These are phyloP conservation scores for Zygothrica quintamaculata DNA, from an alignment of 2,888 invertebrate species.

Conservation along the genomic window DNA sequence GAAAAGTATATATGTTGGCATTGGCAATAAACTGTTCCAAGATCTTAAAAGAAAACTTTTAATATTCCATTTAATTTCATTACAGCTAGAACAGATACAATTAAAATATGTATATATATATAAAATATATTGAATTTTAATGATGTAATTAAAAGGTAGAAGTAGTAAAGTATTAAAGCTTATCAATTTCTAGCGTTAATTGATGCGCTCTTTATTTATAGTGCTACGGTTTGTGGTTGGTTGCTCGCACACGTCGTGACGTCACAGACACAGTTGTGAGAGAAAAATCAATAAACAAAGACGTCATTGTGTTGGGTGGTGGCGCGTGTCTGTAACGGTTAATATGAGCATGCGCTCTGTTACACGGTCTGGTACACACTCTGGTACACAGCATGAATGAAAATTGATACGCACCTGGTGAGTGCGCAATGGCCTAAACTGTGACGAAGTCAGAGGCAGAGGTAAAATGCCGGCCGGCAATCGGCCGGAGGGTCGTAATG, in stretches of 20 bases:
- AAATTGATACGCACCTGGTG: conserved; percentile 30
- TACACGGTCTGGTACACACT: no score
- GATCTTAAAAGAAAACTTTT: no score
- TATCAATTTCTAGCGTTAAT: conserved; percentile 61
- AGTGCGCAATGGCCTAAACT: conserved; percentile 14
- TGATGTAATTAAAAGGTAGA: neutral
- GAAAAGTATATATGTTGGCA: no score
- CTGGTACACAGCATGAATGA: conserved; percentile 47
- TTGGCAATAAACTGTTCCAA: no score
- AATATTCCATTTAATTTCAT: no score
- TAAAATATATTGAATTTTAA: neutral
- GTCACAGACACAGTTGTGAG: conserved; percentile 32
- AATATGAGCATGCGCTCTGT: conserved; percentile 41
- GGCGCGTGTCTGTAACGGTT: conserved; percentile 38
- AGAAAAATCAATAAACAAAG: conserved; percentile 68
- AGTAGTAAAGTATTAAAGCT: conserved; percentile 24
- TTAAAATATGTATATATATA: neutral
- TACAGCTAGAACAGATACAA: no score
- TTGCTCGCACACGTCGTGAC: conserved; percentile 50
- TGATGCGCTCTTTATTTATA: conserved; percentile 67
- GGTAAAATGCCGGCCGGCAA: conserved; percentile 54
- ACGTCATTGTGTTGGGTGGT: conserved; percentile 74
- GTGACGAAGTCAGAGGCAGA: neutral
- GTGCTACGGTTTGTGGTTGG: conserved; percentile 32
- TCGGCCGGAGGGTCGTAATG: conserved; percentile 18